These are phyloP conservation scores for Lasaia peninsularis DNA, from an alignment of 1,140 invertebrate genomes.

Conservation along the genomic window DNA sequence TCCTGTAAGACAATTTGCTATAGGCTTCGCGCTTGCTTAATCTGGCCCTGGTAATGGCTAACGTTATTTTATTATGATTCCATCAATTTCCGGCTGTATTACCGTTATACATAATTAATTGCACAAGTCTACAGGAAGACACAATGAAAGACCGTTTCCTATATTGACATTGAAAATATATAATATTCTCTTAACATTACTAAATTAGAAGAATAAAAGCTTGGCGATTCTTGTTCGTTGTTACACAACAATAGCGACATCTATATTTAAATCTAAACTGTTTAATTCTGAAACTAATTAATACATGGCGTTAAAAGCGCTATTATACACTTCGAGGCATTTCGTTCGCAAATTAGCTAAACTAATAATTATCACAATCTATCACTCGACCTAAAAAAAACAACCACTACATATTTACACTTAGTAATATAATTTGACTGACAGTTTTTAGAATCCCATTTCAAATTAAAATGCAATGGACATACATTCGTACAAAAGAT, in stretches of 20 bases:
- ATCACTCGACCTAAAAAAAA: constrained; percentile 4
- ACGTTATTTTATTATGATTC: no score
- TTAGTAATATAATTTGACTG: constrained; percentile 63
- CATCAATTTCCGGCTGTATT: neutral
- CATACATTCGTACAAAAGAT: neutral
- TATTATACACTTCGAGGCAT: constrained; percentile 6
- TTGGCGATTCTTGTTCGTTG: constrained; percentile 29
- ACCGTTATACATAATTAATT: neutral
- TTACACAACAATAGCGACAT: constrained; percentile 23
- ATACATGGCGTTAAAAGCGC: constrained; percentile 12
- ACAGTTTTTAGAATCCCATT: constrained; percentile 43
- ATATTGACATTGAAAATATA: constrained; percentile 66
- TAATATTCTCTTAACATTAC: constrained; percentile 11
- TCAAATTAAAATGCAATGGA: constrained; percentile 9
- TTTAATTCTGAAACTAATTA: constrained; percentile 1
- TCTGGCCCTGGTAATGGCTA: no score
- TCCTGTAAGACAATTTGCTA: no score
- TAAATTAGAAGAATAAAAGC: constrained; percentile 26
- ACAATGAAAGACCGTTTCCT: constrained; percentile 42
- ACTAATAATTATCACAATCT: constrained; percentile 25
- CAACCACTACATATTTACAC: constrained; percentile 60
- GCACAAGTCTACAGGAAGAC: constrained; percentile 33
- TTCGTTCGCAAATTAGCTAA: constrained; percentile 12
- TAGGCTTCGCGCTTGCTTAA: no score
- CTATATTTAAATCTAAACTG: constrained; percentile 16